phyloP scores from a whole-genome alignment of 2,113 vertebrate genomes.

The Trogon melanurus region DNA sequence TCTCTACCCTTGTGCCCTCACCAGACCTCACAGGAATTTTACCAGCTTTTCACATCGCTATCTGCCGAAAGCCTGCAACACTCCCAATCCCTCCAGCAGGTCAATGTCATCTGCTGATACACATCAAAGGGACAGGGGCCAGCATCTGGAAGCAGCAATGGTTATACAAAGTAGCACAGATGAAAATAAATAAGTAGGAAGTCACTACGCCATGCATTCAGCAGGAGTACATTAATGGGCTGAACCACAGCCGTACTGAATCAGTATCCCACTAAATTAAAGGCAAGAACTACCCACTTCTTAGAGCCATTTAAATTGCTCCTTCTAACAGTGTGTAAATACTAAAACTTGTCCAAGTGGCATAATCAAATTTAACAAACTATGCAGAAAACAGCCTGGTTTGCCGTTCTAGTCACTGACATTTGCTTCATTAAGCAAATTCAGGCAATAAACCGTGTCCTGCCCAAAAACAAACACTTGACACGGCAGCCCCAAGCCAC shows the following conservation, averaged over 20 bases:
- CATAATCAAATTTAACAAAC: not conserved
- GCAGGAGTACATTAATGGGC: not conserved
- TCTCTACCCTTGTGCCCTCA: not conserved
- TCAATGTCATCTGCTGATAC: not conserved
- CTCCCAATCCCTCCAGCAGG: not conserved
- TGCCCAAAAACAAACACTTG: not conserved
- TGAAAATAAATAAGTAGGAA: not conserved
- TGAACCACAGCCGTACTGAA: constrained; percentile 1
- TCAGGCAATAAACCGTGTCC: not conserved
- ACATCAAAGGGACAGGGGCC: not conserved
- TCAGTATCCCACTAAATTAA: not conserved
- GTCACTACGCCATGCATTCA: not conserved
- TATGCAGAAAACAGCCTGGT: not conserved
- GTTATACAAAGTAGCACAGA: not conserved
- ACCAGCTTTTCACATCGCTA: not conserved
- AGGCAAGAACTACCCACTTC: not conserved
- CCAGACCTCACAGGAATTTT: not conserved
- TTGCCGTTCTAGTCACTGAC: not conserved
- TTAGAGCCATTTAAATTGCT: constrained; percentile 1
- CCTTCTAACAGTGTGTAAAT: not conserved
- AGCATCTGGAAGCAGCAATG: not conserved
- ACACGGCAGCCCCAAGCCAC: accelerated
- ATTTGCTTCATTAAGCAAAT: constrained; percentile 8
- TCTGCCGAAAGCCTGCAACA: not conserved
- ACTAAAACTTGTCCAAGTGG: not conserved